Evolutionary conservation across 1,140 invertebrate genomes (phyloP).

Genomic region (Drosophila arawakana): DNA sequence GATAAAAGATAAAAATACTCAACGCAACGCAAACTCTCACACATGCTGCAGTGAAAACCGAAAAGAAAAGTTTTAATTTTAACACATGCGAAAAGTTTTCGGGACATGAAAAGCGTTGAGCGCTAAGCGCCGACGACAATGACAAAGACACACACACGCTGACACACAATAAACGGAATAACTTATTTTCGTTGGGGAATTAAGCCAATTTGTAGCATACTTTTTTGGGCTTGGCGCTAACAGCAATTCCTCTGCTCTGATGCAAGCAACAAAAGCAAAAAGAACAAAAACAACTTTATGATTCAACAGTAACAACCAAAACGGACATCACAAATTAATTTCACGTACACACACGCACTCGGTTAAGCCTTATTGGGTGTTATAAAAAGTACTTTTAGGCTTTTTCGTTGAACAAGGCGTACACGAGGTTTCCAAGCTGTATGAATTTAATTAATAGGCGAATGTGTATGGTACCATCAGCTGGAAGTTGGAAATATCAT

Average conservation of each 20-base stretch:
- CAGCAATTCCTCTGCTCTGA: constrained; percentile 17
- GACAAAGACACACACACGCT: neutral
- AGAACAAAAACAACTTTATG: constrained; percentile 16
- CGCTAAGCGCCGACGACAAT: constrained; percentile 30
- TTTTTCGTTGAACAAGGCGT: neutral
- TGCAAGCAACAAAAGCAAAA: constrained; percentile 27
- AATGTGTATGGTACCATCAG: too few species aligned
- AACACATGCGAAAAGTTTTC: constrained; percentile 64
- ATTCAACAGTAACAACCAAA: constrained; percentile 30
- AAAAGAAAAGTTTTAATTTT: constrained; percentile 68
- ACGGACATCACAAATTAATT: constrained; percentile 66
- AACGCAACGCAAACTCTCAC: constrained; percentile 20
- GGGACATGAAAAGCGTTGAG: constrained; percentile 33
- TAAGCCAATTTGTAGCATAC: constrained; percentile 69
- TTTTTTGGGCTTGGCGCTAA: constrained; percentile 46
- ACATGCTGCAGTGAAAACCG: constrained; percentile 12
- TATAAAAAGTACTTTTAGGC: constrained; percentile 22
- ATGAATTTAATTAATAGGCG: neutral
- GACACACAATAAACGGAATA: constrained; percentile 58
- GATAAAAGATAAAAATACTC: constrained; percentile 49
- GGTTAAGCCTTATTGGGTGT: neutral
- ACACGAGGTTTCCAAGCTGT: neutral
- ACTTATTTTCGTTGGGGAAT: constrained; percentile 64
- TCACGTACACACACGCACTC: constrained; percentile 28
- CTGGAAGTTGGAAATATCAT: too few species aligned